A percentile compares a stretch with the other conserved stretches of the same genome.
These are phyloP conservation scores for Podiceps cristatus DNA, from an alignment of 2,113 vertebrate species.

Conservation along the genomic window DNA sequence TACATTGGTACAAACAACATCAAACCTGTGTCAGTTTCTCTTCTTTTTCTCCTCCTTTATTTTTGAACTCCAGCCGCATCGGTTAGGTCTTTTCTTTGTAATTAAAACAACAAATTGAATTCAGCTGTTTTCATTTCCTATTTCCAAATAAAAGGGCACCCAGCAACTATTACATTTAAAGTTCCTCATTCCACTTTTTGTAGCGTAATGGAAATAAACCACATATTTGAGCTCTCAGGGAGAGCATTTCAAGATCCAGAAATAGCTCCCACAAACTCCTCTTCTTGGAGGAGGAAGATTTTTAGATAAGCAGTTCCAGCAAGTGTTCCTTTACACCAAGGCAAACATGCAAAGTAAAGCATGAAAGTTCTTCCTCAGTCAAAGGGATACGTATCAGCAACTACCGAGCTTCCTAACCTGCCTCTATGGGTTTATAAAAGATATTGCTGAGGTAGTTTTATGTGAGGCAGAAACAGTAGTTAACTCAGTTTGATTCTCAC, in stretches of 20 bases:
- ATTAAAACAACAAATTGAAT: neutral
- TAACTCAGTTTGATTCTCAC: neutral
- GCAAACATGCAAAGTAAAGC: neutral
- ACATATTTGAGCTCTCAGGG: neutral
- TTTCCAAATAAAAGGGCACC: neutral
- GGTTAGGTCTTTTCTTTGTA: neutral
- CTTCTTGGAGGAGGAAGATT: neutral
- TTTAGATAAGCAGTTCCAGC: neutral
- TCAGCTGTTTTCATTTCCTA: neutral
- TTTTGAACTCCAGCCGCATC: neutral
- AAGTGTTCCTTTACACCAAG: neutral
- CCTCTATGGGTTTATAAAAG: neutral
- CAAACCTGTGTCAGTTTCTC: fast-evolving
- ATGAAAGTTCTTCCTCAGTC: neutral
- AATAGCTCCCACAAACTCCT: neutral
- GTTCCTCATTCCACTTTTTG: neutral
- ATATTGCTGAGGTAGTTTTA: neutral
- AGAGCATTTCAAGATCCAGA: neutral
- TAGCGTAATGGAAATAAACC: neutral
- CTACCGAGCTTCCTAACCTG: neutral
- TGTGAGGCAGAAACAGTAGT: neutral
- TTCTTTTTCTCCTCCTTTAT: neutral
- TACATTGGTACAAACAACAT: neutral
- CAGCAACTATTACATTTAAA: neutral
- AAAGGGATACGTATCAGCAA: neutral